Conservation (phyloP, 2,113 vertebrate genomes). For the Neomonachus schauinslandi region DNA sequence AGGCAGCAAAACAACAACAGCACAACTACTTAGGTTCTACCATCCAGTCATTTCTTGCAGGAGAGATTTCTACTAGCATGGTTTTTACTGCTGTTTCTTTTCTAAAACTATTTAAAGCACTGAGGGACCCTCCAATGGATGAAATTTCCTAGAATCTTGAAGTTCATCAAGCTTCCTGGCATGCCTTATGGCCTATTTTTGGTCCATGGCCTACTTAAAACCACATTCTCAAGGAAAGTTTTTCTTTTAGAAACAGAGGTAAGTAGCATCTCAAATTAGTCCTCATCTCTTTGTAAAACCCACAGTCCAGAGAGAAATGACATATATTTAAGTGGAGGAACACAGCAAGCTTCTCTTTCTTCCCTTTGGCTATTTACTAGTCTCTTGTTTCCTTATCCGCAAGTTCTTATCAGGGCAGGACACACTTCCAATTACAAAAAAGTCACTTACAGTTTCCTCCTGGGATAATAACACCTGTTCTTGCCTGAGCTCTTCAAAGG, state of each 20-base stretch:
- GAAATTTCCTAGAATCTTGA: slow-evolving; percentile 59
- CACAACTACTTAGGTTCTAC: neutral
- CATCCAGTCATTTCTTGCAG: neutral
- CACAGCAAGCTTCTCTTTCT: slow-evolving; percentile 58
- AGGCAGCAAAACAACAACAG: neutral
- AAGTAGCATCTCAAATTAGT: slow-evolving; percentile 63
- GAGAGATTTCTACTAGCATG: neutral
- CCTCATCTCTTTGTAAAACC: slow-evolving; percentile 55
- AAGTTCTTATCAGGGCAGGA: slow-evolving; percentile 72
- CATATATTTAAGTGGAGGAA: slow-evolving; percentile 59
- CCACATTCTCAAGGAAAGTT: slow-evolving; percentile 43
- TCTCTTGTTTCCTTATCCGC: slow-evolving; percentile 56
- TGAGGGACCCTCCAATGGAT: neutral
- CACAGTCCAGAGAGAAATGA: slow-evolving; percentile 61
- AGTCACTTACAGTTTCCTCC: slow-evolving; percentile 69
- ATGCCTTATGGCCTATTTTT: slow-evolving; percentile 59
- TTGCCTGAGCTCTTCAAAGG: slow-evolving; percentile 64
- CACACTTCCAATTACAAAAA: slow-evolving; percentile 76
- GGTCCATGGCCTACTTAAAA: slow-evolving; percentile 61
- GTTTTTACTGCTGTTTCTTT: slow-evolving; percentile 35
- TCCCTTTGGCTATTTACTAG: slow-evolving; percentile 64
- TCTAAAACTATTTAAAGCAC: slow-evolving; percentile 42
- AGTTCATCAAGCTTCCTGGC: slow-evolving; percentile 56
- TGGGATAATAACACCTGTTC: slow-evolving; percentile 64
- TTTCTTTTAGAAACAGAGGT: slow-evolving; percentile 60